Evolutionary conservation across 1,140 invertebrate species (phyloP), one percentile per base, ranked within the genome.

Genomic region (Theocolax elegans): DNA sequence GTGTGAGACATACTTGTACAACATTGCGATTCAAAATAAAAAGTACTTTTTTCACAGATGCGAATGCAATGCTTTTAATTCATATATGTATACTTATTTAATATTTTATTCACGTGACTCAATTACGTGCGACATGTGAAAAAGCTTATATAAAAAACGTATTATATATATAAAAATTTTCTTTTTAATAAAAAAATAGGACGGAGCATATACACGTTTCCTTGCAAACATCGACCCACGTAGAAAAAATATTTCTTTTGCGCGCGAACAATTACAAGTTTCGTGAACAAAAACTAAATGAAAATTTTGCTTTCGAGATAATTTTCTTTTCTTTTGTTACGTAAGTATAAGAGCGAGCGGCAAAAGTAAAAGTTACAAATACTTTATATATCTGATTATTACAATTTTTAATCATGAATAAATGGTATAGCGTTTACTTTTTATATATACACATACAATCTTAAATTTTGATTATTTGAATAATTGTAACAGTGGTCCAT

Each of bases 41-140:
- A 46, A 48, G 59, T 48, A 48, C 23, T 58, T 58, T 35, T 58
- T 23, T 12, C 3, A 23, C 35, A 40, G 15, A 44, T 29, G 38
- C 56, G 25, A 56, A 31, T 38, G n/a, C n/a, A n/a, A n/a, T n/a
- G n/a, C n/a, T n/a, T n/a, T n/a, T n/a, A n/a, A n/a, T n/a, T n/a
- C n/a, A n/a, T 35, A 31, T 35, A 10, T 35, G 13, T 15, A 17
- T 35, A 56, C 1, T 25, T 21, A 42, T 51, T 51, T 25, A 51
- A 51, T 44, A 64, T 64, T 25, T 64, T 35, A 15, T 64, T 64
- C 19, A 64, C 40, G 19, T 38, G 29, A 51, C 25, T 64, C 19
- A 72, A 69, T 70, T n/a, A 71, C 40, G 46, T 64, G 42, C 35
- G 38, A 29, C 73, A 79, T 85, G 83, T 83, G 80, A 81, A 83